Conservation (phyloP, 1,140 invertebrate species). For the Acromyrmex charruanus region DNA sequence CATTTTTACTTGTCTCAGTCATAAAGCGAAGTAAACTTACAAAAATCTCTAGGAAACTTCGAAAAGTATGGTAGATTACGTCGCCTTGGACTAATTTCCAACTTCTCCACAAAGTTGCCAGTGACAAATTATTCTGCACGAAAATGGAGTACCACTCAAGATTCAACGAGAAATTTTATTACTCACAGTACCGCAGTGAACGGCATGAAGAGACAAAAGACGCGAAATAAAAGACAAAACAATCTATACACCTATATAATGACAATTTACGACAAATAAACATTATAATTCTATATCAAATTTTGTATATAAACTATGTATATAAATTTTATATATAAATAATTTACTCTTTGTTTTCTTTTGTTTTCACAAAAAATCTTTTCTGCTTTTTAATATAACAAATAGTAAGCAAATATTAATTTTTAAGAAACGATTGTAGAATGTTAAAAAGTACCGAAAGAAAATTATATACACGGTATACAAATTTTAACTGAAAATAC, state of each 20-base stretch:
- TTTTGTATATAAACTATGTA: neutral
- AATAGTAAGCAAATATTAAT: neutral
- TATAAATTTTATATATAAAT: neutral
- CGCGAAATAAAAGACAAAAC: conserved; percentile 56
- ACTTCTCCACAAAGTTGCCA: conserved; percentile 69
- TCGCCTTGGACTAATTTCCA: conserved; percentile 69
- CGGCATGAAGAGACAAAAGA: conserved; percentile 40
- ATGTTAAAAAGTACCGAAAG: conserved; percentile 6
- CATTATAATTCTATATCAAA: conserved; percentile 15
- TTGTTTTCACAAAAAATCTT: neutral
- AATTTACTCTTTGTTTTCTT: neutral
- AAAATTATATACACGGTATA: conserved; percentile 15
- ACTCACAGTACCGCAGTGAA: conserved; percentile 18
- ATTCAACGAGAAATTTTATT: conserved; percentile 73
- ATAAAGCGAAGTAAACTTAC: conserved; percentile 31
- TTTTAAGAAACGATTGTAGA: neutral
- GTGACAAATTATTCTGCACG: conserved; percentile 71
- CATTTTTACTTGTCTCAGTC: conserved; percentile 15
- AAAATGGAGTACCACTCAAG: conserved; percentile 71
- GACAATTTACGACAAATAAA: conserved; percentile 33
- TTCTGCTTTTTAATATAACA: neutral
- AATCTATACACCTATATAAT: conserved; percentile 34
- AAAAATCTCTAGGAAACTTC: conserved; percentile 60
- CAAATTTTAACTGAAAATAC: conserved; percentile 43
- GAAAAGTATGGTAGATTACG: conserved; percentile 35